Evolutionary conservation across 1,140 invertebrate species (phyloP).

Genomic region (Protaetia brevitarsis): DNA sequence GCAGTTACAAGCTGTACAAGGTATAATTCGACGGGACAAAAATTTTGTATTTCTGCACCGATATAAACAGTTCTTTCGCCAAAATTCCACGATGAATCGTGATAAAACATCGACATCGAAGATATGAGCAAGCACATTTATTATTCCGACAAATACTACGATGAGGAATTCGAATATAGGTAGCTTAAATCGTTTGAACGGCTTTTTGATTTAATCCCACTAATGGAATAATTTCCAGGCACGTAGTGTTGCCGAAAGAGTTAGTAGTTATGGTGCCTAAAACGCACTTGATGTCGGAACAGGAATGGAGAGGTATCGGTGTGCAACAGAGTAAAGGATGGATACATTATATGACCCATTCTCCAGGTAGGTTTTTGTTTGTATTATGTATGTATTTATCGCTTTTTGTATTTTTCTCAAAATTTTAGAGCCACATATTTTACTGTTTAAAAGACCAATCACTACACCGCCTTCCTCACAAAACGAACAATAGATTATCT

Average conservation of each 20-base stretch:
- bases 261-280: slow-evolving; percentile 86
- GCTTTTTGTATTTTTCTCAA: background rate
- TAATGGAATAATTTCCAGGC: slow-evolving; percentile 57
- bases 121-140: slow-evolving; percentile 51
- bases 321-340: slow-evolving; percentile 93
- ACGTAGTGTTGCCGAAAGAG: slow-evolving; percentile 90
- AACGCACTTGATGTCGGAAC: slow-evolving; percentile 86
- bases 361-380: slow-evolving; percentile 58
- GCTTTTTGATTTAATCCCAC: background rate
- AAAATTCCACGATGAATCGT: slow-evolving; percentile 31
- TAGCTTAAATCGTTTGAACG: slow-evolving; percentile 48
- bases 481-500: background rate
- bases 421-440: slow-evolving; percentile 45
- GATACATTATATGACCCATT: slow-evolving; percentile 93
- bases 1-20: background rate
- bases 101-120: slow-evolving; percentile 33
- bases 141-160: slow-evolving; percentile 90
- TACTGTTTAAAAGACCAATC: slow-evolving; percentile 30
- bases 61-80: background rate
- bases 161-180: slow-evolving; percentile 84
- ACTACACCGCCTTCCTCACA: background rate
- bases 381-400: background rate
- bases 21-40: background rate
- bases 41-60: background rate
- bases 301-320: slow-evolving; percentile 88